Evolutionary conservation across 2,797 vertebrate genomes (phyloP), one percentile per base, ranked within the genome.

Genomic region (Phalloptychus januarius): DNA sequence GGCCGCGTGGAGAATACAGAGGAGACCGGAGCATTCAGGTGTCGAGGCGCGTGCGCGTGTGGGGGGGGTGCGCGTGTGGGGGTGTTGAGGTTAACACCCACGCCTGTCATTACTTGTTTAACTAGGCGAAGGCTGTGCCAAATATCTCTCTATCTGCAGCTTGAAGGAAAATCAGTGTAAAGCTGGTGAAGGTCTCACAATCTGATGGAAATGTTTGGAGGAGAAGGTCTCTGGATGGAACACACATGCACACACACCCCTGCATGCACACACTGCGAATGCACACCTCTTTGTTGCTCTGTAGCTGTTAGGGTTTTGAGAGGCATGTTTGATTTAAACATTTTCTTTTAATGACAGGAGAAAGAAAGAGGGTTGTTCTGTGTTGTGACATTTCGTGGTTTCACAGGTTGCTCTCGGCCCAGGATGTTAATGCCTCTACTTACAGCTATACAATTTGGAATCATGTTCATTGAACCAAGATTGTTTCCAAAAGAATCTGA

Each of bases 71-170:
- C 7, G 40, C 4, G 18, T 0, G 54, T 38, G 54, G 36, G 76
- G 28, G 81, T 69, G 80, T 72, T 12, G 76, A 82, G 86, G 90
- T 88, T 80, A 90, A 91, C 88, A 86, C 91, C 89, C 87, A 90
- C 83, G 85, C 87, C 79, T 90, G 88, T 87, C 91, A 82, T 87
- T 81, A 77, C 81, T 79, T n/a, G 46, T 89, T 85, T 76, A 80
- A 82, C 71, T 76, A 65, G 74, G 71, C 73, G 63, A 77, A 86
- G 85, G 83, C 75, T 81, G 79, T 70, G 85, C 79, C 72, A 81
- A 78, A 86, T 80, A 83, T 83, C 80, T 77, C 58, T 83, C 82
- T 78, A 89, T 88, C 83, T 82, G 77, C 72, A 67, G 81, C 81
- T 83, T 84, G 56, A 80, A 79, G 72, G 75, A 46, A 13, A 83